These are phyloP conservation scores for Homarus gammarus DNA, from an alignment of 2,888 invertebrate genomes.

Conservation along the genomic window DNA sequence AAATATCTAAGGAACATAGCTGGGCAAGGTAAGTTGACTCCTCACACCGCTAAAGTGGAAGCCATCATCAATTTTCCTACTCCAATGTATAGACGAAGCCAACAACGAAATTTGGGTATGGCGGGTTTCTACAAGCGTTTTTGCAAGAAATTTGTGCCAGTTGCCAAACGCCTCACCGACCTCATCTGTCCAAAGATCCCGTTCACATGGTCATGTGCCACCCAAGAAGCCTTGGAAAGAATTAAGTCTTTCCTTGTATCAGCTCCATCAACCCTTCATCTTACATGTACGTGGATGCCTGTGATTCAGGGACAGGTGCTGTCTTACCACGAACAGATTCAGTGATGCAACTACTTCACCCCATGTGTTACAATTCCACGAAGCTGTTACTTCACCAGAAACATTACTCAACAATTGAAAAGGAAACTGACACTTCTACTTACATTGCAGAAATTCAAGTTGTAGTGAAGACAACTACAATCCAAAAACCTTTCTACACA, in stretches of 20 bases:
- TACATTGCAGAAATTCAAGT: too few relatives aligned
- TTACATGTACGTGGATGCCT: slow-evolving; percentile 9
- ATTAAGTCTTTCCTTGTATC: slow-evolving; percentile 20
- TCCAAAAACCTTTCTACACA: too few relatives aligned
- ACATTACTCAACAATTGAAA: too few relatives aligned
- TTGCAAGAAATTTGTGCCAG: not conserved
- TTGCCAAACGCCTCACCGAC: slow-evolving; percentile 1
- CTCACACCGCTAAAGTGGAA: slow-evolving; percentile 11
- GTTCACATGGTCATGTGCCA: not conserved
- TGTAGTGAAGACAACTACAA: too few relatives aligned
- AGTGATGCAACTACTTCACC: too few relatives aligned
- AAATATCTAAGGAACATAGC: not conserved
- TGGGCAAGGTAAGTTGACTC: too few relatives aligned
- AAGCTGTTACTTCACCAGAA: too few relatives aligned
- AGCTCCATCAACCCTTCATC: too few relatives aligned
- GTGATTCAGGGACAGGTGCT: not conserved
- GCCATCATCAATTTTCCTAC: slow-evolving; percentile 1
- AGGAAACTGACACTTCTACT: too few relatives aligned
- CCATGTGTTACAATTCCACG: too few relatives aligned
- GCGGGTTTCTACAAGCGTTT: slow-evolving; percentile 2
- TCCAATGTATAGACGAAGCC: not conserved
- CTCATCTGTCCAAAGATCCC: slow-evolving; percentile 2
- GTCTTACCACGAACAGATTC: too few relatives aligned
- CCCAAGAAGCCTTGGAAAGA: slow-evolving; percentile 14
- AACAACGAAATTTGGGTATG: not conserved